Conservation (phyloP, 2,113 vertebrate genomes). For the Eublepharis macularius region DNA sequence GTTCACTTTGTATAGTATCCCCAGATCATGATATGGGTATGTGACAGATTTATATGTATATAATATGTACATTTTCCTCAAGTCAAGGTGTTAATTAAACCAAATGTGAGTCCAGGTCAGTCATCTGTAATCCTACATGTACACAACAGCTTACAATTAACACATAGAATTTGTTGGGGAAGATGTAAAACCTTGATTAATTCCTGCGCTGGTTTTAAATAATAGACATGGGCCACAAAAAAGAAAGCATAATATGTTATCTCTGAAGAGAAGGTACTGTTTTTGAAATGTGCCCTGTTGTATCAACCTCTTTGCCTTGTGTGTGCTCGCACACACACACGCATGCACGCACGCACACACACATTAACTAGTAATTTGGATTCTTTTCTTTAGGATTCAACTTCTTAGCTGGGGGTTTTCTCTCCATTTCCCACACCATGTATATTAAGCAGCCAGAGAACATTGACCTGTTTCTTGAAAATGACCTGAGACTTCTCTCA, state of each 20-base stretch:
- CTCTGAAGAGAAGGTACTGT: conserved; percentile 62
- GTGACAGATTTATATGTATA: background rate
- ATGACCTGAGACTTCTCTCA: conserved; percentile 63
- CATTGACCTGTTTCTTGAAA: conserved; percentile 40
- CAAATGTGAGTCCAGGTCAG: conserved; percentile 68
- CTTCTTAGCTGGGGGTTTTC: conserved; percentile 56
- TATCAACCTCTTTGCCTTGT: conserved; percentile 16
- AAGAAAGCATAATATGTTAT: background rate
- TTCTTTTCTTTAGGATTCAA: conserved; percentile 66
- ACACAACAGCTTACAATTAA: conserved; percentile 68
- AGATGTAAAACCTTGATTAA: conserved; percentile 49
- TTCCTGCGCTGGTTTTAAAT: conserved; percentile 30
- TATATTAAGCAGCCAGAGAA: conserved; percentile 79
- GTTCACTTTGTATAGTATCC: conserved; percentile 19
- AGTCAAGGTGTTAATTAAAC: conserved; percentile 76
- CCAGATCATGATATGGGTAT: background rate
- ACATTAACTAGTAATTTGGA: conserved; percentile 72
- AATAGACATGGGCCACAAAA: conserved; percentile 20
- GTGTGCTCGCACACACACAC: conserved; percentile 21
- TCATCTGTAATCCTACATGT: conserved; percentile 58
- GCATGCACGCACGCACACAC: conserved; percentile 22
- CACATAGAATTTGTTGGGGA: conserved; percentile 55
- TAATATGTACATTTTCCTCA: conserved; percentile 47
- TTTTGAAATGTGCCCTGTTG: conserved; percentile 53
- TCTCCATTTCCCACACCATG: conserved; percentile 77